Evolutionary conservation across 2,888 invertebrate genomes (phyloP).

Genomic region (Rhagonycha lutea): DNA sequence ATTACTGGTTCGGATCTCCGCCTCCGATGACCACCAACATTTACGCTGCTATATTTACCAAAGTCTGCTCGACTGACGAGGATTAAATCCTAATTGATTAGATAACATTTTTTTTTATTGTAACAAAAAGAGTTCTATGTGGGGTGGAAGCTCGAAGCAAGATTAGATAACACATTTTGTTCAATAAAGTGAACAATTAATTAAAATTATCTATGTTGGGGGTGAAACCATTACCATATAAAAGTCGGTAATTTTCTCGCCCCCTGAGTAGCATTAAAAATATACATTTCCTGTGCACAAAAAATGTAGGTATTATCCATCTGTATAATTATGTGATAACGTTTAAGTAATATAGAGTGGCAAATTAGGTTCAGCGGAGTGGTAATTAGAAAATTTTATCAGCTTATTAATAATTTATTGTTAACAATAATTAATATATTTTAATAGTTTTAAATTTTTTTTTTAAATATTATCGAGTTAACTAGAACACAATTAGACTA

Average conservation of each 20-base stretch:
- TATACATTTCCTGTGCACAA: neutral
- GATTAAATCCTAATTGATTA: neutral
- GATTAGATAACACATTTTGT: neutral
- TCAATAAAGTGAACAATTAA: neutral
- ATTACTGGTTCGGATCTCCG: too few relatives aligned
- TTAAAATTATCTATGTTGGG: neutral
- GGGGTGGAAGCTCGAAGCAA: neutral
- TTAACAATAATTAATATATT: neutral
- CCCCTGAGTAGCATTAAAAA: neutral
- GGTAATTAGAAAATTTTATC: neutral
- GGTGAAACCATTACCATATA: neutral
- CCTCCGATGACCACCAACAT: too few relatives aligned
- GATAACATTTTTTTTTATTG: neutral
- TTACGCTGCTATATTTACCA: too few relatives aligned
- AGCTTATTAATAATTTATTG: neutral
- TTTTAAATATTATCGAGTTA: too few relatives aligned
- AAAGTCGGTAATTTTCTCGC: neutral
- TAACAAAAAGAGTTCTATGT: neutral
- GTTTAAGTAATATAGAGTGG: neutral
- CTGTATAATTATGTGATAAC: neutral
- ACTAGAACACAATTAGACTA: too few relatives aligned
- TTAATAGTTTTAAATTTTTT: neutral
- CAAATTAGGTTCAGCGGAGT: neutral
- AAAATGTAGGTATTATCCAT: neutral
- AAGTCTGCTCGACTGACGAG: neutral